Base-by-base conservation (phyloP, 30 jellyfish, hydroid and myxozoan genomes). In the Mastigias papua region DNA sequence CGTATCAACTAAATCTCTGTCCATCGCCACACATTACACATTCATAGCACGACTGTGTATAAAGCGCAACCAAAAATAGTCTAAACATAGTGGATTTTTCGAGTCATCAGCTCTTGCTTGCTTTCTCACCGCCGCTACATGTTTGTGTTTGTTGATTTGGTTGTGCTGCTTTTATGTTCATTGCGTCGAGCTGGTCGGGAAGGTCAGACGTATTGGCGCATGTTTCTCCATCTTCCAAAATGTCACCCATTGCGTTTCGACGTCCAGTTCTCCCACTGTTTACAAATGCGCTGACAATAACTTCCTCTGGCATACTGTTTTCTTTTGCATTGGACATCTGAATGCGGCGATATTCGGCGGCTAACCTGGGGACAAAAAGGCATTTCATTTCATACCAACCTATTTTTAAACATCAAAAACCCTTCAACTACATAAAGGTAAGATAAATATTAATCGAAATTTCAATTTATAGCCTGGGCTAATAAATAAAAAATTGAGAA, bases 261-360 rank as follows among this genome's bases (percentile, higher is more conserved):
- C 97, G 50, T 8, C 97, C 97, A 26, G 97, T 67, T 58, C 97
- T 62, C 46, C 97, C 97, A 48, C 83, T 89, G 76, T 48, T 81
- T 26, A 89, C 86, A 72, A 89, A 89, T 16, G 86, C 46, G 23
- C 68, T 34, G 6, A 82, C 34, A 63, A 82, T 48, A 27, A 48
- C 50, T 37, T 82, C 85, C 15, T 73, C 92, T 15, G 74, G 73
- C 50, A 30, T 51, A 22, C 31, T 49, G 23, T 29, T 61, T 66
- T 69, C 80, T 27, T 73, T 50, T 42, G 91, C 91, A 81, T 65
- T 50, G 68, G 91, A 81, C 91, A 67, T 64, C 80, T 34, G 72
- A 74, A 74, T 22, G 35, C 61, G 27, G 57, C 75, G 31, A 70
- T 76, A n/a, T 11, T 46, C 60, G 16, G 60, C 60, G 16, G 16